These are phyloP conservation scores for Ammodytes marinus DNA, from an alignment of 2,113 vertebrate species.

Conservation along the genomic window DNA sequence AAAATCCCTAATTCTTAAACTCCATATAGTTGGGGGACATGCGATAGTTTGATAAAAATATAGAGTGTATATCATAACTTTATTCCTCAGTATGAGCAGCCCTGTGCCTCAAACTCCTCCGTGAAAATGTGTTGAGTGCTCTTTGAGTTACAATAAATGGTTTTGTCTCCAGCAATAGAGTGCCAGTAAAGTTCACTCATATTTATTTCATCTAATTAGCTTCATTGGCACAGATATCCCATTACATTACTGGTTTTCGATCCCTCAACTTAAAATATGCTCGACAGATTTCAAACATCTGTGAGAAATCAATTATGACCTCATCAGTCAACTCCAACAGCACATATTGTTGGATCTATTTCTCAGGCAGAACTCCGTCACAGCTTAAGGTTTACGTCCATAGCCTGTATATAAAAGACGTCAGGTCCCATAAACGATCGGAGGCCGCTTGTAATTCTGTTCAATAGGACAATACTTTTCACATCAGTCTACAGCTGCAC, in stretches of 20 bases:
- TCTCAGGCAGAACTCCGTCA: not conserved
- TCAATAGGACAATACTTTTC: conserved; percentile 17
- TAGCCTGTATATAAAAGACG: not conserved
- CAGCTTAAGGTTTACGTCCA: not conserved
- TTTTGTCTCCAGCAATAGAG: not conserved
- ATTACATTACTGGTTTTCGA: not conserved
- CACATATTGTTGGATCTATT: not conserved
- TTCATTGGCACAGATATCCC: not conserved
- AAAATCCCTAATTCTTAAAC: too few species aligned
- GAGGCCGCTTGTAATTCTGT: conserved; percentile 11
- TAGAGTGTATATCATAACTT: too few species aligned
- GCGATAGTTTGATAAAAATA: too few species aligned
- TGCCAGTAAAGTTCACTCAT: not conserved
- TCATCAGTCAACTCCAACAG: not conserved
- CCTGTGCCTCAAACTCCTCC: too few species aligned
- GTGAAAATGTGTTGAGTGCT: too few species aligned
- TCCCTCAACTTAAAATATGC: not conserved
- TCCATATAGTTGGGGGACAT: too few species aligned
- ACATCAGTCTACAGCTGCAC: conserved; percentile 1
- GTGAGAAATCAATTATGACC: not conserved
- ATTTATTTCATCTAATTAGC: not conserved
- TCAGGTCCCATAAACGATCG: not conserved
- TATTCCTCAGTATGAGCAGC: too few species aligned
- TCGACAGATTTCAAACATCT: not conserved
- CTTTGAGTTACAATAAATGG: too few species aligned